phyloP scores from a whole-genome alignment of 2,113 vertebrate species.

The Channa argus region DNA sequence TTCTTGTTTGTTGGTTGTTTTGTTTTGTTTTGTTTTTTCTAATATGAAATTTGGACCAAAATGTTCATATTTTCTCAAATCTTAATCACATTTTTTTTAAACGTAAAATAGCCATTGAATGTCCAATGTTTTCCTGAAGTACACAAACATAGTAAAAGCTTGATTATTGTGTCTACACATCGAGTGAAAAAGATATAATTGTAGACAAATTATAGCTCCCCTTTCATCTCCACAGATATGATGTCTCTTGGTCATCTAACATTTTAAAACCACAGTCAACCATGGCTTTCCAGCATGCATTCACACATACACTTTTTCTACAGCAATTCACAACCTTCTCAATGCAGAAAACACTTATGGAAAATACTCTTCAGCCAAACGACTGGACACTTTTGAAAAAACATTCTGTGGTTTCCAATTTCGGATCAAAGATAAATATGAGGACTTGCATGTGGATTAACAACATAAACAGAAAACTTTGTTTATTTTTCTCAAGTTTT shows the following conservation, averaged over 20 bases:
- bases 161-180: constrained; percentile 18
- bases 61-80: neutral
- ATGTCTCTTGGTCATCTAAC: constrained; percentile 21
- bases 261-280: constrained; percentile 50
- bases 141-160: constrained; percentile 5
- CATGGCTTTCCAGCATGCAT: constrained; percentile 17
- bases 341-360: neutral
- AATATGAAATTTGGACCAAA: no score
- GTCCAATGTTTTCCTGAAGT: neutral
- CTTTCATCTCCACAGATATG: constrained; percentile 41
- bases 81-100: neutral
- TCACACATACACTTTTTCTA: constrained; percentile 29
- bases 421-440: constrained; percentile 6
- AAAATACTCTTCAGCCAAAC: constrained; percentile 10
- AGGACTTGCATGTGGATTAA: constrained; percentile 1
- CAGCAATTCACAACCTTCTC: constrained; percentile 2
- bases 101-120: no score
- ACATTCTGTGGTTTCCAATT: neutral
- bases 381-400: neutral
- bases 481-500: neutral
- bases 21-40: no score
- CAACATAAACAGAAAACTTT: constrained; percentile 5
- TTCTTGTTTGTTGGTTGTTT: neutral
- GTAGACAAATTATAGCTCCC: constrained; percentile 46
- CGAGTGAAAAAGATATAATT: constrained; percentile 40